Conservation (phyloP, 2,797 vertebrate species). For the Ctenopoma multispine region DNA sequence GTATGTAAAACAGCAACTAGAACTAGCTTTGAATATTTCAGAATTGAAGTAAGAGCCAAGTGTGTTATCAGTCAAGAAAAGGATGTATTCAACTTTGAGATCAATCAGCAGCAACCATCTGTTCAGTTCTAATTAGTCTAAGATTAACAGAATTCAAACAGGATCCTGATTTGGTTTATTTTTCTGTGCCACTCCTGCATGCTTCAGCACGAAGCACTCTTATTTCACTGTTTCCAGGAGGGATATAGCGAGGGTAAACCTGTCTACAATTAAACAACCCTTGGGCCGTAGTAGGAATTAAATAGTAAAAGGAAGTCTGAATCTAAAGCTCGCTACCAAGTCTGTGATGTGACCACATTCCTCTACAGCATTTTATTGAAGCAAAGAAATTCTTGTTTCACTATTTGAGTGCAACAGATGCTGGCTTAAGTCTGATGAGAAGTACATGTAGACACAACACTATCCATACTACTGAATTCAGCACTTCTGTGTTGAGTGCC, state of each 20-base stretch:
- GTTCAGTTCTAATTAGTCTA: constrained; percentile 59
- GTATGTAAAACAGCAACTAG: background rate
- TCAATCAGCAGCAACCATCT: constrained; percentile 61
- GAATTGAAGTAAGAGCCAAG: constrained; percentile 18
- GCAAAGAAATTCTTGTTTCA: constrained; percentile 49
- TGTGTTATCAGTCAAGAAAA: constrained; percentile 32
- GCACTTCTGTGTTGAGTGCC: constrained; percentile 20
- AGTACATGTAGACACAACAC: constrained; percentile 4
- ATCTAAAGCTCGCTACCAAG: constrained; percentile 47
- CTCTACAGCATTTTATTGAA: constrained; percentile 43
- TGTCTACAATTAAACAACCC: constrained; percentile 42
- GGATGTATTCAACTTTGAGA: constrained; percentile 45
- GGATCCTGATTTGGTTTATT: constrained; percentile 53
- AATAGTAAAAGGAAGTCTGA: constrained; percentile 36
- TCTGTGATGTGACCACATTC: constrained; percentile 42
- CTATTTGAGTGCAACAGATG: constrained; percentile 63
- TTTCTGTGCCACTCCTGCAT: constrained; percentile 29
- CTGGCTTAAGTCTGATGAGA: constrained; percentile 48
- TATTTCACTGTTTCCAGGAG: constrained; percentile 44
- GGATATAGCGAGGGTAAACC: constrained; percentile 35
- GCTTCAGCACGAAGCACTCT: constrained; percentile 50
- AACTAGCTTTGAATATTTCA: constrained; percentile 9
- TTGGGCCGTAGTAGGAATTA: constrained; percentile 33
- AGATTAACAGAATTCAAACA: constrained; percentile 65
- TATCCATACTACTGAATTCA: constrained; percentile 25